phyloP scores from a whole-genome alignment of 2,888 invertebrate species.

The Colostygia pectinataria region DNA sequence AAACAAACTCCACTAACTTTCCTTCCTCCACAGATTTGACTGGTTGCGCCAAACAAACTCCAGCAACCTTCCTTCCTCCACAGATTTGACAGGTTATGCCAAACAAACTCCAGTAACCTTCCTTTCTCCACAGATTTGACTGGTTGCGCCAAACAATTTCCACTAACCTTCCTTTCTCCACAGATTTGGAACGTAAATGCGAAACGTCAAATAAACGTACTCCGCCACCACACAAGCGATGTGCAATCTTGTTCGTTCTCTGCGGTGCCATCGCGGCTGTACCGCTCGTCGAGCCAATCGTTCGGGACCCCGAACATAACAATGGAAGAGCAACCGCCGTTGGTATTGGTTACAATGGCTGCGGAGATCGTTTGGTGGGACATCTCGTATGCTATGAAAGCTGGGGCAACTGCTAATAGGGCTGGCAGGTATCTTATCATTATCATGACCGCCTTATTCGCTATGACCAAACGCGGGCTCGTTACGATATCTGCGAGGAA shows the following conservation, averaged over 20 bases:
- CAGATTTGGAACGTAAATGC: slow-evolving; percentile 78
- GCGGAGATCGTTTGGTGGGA: slow-evolving; percentile 85
- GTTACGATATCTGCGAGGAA: too few relatives aligned
- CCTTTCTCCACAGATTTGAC: too few relatives aligned
- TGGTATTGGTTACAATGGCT: slow-evolving; percentile 81
- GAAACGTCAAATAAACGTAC: slow-evolving; percentile 59
- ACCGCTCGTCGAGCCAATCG: slow-evolving; percentile 44
- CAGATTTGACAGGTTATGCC: too few relatives aligned
- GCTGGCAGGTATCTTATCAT: slow-evolving; percentile 57
- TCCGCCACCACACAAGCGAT: slow-evolving; percentile 79
- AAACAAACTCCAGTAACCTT: too few relatives aligned
- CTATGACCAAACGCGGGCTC: too few relatives aligned
- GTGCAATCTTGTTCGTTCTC: slow-evolving; percentile 81
- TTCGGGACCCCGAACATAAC: slow-evolving; percentile 27
- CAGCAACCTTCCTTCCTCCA: too few relatives aligned
- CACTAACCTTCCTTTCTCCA: background rate
- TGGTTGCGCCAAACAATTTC: too few relatives aligned
- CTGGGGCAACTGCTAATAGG: slow-evolving; percentile 42
- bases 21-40: too few relatives aligned
- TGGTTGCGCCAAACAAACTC: too few relatives aligned
- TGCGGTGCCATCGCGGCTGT: slow-evolving; percentile 65
- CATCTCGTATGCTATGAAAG: slow-evolving; percentile 60
- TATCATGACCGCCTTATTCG: too few relatives aligned
- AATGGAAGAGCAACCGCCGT: slow-evolving; percentile 59
- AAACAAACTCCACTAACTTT: too few relatives aligned